These are phyloP conservation scores for Actenoides hombroni DNA, from an alignment of 2,113 vertebrate species.

Conservation along the genomic window DNA sequence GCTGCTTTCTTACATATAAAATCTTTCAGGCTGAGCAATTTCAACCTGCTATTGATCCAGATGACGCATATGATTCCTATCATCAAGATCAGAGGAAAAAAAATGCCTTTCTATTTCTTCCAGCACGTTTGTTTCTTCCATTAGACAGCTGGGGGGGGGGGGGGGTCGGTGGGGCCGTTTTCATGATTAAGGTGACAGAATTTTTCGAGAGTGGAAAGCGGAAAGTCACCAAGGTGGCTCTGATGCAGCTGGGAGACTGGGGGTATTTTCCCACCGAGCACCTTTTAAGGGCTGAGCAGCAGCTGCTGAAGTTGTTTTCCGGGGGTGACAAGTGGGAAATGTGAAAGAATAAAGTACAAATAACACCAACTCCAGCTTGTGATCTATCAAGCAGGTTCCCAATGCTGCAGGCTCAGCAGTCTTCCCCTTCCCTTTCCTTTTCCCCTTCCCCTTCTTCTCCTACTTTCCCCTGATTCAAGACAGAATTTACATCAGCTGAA, in stretches of 20 bases:
- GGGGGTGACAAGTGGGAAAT: neutral
- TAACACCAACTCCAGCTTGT: neutral
- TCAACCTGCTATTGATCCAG: neutral
- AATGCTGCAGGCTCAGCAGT: neutral
- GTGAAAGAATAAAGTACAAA: neutral
- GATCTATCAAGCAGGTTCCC: fast-evolving
- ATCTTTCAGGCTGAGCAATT: slow-evolving; percentile 23
- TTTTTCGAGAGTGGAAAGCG: neutral
- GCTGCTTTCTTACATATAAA: neutral
- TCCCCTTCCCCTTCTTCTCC: neutral
- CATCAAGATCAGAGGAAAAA: neutral
- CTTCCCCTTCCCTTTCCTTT: neutral
- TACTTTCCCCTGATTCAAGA: neutral
- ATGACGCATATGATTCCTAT: neutral
- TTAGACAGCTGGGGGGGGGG: neutral
- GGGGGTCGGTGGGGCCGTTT: fast-evolving
- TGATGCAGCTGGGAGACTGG: neutral
- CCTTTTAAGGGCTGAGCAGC: neutral
- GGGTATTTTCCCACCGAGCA: fast-evolving
- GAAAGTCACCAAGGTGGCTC: neutral
- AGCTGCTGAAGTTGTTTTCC: neutral
- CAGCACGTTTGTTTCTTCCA: neutral
- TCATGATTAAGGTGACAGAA: neutral
- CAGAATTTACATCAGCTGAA: neutral
- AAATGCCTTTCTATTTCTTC: neutral